These are phyloP conservation scores for Exephanes ischioxanthus DNA, from an alignment of 2,888 invertebrate genomes.

Conservation along the genomic window DNA sequence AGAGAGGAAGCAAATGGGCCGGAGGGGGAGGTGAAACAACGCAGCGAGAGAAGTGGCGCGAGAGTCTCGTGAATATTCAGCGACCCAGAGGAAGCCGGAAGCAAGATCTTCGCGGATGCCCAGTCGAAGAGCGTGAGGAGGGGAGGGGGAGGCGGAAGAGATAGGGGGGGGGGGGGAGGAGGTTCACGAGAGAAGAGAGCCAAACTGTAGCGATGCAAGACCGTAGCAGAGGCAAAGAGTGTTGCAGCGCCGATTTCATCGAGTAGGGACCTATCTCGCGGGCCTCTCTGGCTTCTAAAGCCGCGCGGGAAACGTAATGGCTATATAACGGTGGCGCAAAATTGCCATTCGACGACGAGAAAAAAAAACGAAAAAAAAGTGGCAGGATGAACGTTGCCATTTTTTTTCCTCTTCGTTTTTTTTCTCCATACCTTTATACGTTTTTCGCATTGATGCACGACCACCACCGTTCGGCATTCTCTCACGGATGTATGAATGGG, in stretches of 20 bases:
- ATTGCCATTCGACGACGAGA: constrained; percentile 64
- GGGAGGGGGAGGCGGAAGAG: no score
- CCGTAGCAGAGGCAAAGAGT: constrained; percentile 51
- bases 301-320: constrained; percentile 34
- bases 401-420: constrained; percentile 55
- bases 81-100: constrained; percentile 71
- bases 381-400: constrained; percentile 17
- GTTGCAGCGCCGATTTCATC: constrained; percentile 62
- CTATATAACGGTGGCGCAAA: constrained; percentile 48
- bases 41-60: constrained; percentile 48
- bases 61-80: constrained; percentile 72
- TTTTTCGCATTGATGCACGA: constrained; percentile 49
- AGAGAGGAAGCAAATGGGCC: constrained; percentile 20
- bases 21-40: constrained; percentile 30
- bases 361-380: constrained; percentile 29
- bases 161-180: constrained; percentile 21
- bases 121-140: not conserved
- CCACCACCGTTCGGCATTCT: constrained; percentile 34
- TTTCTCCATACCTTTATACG: constrained; percentile 8
- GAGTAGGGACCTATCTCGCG: constrained; percentile 15
- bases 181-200: constrained; percentile 36
- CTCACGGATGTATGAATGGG: constrained; percentile 3
- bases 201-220: constrained; percentile 28
- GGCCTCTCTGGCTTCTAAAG: constrained; percentile 4
- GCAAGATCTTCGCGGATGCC: constrained; percentile 68